A percentile compares a stretch with the other conserved stretches of the same genome.
Evolutionary conservation across 2,113 vertebrate species (phyloP).

Genomic region (Mustela lutreola): DNA sequence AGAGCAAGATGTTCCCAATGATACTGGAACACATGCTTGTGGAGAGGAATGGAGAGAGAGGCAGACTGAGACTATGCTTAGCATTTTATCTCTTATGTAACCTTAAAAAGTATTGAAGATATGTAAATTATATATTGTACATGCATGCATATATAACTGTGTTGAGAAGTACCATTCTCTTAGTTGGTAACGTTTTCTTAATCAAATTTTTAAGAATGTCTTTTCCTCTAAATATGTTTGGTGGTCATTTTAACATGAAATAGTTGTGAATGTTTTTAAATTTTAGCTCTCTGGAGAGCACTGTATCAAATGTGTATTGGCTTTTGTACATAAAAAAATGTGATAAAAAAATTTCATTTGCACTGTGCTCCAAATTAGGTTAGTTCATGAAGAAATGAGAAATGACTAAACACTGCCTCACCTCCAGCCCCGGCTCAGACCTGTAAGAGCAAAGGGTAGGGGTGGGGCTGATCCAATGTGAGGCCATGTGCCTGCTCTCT

Average conservation of each 20-base stretch:
- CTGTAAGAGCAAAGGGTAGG: neutral
- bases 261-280: neutral
- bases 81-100: conserved; percentile 8
- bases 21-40: neutral
- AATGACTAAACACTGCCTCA: neutral
- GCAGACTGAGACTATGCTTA: neutral
- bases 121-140: neutral
- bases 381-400: conserved; percentile 38
- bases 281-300: neutral
- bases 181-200: neutral
- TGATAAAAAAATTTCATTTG: conserved; percentile 33
- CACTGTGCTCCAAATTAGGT: neutral
- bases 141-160: neutral
- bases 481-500: neutral
- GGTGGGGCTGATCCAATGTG: neutral
- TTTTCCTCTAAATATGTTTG: conserved; percentile 31
- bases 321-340: conserved; percentile 46
- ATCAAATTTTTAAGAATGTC: neutral
- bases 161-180: neutral
- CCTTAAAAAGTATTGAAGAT: neutral
- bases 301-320: neutral
- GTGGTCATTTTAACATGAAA: conserved; percentile 41
- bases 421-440: neutral
- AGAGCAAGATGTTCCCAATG: neutral
- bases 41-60: neutral